Evolutionary conservation across 92 coral and sea anemone species (phyloP).

Genomic region (Heteractis magnifica): DNA sequence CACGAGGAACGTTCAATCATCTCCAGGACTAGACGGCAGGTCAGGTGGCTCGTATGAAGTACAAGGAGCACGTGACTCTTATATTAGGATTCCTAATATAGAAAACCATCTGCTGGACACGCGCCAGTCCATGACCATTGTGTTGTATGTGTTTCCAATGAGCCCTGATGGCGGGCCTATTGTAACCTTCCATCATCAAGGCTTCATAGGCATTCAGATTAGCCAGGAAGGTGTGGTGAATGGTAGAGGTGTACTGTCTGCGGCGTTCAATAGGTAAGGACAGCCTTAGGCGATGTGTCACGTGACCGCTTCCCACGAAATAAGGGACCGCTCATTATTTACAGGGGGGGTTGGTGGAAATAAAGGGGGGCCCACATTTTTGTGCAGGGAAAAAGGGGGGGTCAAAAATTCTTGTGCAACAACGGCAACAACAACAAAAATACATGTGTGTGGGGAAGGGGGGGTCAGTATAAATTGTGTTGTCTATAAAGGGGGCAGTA

Average conservation of each 20-base stretch:
- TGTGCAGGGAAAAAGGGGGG: too few relatives aligned
- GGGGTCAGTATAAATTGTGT: too few relatives aligned
- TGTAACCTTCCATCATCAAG: constrained; percentile 53
- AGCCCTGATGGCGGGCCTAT: constrained; percentile 64
- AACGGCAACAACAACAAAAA: too few relatives aligned
- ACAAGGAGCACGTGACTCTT: constrained; percentile 60
- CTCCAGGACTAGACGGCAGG: constrained; percentile 50
- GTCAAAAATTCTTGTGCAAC: too few relatives aligned
- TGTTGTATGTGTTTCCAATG: constrained; percentile 61
- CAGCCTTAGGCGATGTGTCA: background rate
- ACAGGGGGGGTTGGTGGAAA: too few relatives aligned
- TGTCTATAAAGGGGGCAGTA: too few relatives aligned
- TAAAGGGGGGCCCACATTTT: too few relatives aligned
- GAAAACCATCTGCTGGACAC: constrained; percentile 56
- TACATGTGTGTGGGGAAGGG: too few relatives aligned
- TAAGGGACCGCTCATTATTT: too few relatives aligned
- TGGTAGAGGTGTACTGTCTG: constrained; percentile 52
- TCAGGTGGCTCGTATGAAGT: constrained; percentile 51
- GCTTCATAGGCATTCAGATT: constrained; percentile 55
- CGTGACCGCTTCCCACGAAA: background rate
- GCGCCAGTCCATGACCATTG: constrained; percentile 58
- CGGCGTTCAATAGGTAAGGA: constrained; percentile 38
- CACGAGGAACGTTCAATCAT: constrained; percentile 16
- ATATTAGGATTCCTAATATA: constrained; percentile 54
- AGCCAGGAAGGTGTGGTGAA: constrained; percentile 53